These are phyloP conservation scores for Zootermopsis nevadensis DNA, from an alignment of 2,888 invertebrate genomes.

Conservation along the genomic window DNA sequence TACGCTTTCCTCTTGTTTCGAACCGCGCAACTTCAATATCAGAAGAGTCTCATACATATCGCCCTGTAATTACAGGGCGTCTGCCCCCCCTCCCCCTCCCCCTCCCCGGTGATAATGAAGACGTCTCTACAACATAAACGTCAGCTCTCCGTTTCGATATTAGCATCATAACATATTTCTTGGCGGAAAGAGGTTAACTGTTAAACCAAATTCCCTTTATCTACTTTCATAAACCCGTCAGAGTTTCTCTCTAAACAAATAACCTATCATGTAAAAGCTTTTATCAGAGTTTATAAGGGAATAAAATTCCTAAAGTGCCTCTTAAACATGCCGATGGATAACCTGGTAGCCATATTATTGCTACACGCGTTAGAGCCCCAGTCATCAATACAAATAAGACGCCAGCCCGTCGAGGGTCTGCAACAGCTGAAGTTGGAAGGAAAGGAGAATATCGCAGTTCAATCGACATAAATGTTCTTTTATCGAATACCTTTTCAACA, in stretches of 20 bases:
- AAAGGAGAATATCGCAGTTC: too few species aligned
- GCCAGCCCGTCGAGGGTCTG: not conserved
- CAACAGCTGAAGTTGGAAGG: too few species aligned
- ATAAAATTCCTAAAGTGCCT: conserved; percentile 39
- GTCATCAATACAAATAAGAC: conserved; percentile 8
- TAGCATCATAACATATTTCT: not conserved
- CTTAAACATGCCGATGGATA: conserved; percentile 13
- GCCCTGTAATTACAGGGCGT: too few species aligned
- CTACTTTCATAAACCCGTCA: conserved; percentile 7
- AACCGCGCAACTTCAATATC: too few species aligned
- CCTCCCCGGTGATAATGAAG: conserved; percentile 4
- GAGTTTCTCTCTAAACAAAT: conserved; percentile 33
- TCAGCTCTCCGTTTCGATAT: not conserved
- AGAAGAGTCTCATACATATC: too few species aligned
- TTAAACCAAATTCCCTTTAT: conserved; percentile 16
- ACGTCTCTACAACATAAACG: not conserved
- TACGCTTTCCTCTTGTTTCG: too few species aligned
- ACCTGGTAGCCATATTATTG: not conserved
- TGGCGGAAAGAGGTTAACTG: not conserved
- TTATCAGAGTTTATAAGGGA: conserved; percentile 40
- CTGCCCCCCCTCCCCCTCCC: too few species aligned
- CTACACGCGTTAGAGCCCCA: not conserved
- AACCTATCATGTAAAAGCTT: conserved; percentile 15
- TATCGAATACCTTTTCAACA: too few species aligned
- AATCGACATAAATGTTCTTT: too few species aligned